These are phyloP conservation scores for Leptestheria dahalacensis DNA, from an alignment of 1,140 invertebrate genomes.

Conservation along the genomic window DNA sequence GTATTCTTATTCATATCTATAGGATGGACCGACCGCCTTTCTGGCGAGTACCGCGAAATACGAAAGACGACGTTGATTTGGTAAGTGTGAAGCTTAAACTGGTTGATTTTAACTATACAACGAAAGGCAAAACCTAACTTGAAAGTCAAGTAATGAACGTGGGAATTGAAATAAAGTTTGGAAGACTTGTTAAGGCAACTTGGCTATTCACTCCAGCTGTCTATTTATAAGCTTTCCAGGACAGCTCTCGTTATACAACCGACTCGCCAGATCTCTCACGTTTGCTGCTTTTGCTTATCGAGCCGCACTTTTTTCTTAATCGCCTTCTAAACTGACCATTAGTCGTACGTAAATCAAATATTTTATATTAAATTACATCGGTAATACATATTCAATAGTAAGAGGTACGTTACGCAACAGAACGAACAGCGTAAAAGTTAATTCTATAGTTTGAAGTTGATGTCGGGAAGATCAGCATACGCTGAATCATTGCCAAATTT, in stretches of 20 bases:
- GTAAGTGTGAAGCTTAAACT: not conserved
- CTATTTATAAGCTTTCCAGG: not conserved
- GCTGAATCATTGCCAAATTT: no score
- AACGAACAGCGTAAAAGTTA: no score
- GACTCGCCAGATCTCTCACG: no score
- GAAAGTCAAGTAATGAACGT: not conserved
- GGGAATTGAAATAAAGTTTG: not conserved
- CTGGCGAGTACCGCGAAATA: slow-evolving; percentile 7
- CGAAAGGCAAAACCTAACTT: not conserved
- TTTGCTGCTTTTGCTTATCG: no score
- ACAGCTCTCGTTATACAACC: not conserved
- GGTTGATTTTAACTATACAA: not conserved
- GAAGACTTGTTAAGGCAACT: not conserved
- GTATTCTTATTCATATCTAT: not conserved
- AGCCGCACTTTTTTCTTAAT: no score
- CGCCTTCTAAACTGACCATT: no score
- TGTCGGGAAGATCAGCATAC: no score
- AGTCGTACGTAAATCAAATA: no score
- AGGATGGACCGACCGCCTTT: slow-evolving; percentile 10
- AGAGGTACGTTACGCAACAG: no score
- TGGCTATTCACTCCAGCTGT: not conserved
- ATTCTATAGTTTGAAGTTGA: no score
- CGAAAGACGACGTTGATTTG: not conserved
- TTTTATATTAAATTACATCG: no score
- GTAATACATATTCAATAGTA: no score